Base-by-base conservation (phyloP, 2,888 invertebrate species). In the Cetonia aurata region DNA sequence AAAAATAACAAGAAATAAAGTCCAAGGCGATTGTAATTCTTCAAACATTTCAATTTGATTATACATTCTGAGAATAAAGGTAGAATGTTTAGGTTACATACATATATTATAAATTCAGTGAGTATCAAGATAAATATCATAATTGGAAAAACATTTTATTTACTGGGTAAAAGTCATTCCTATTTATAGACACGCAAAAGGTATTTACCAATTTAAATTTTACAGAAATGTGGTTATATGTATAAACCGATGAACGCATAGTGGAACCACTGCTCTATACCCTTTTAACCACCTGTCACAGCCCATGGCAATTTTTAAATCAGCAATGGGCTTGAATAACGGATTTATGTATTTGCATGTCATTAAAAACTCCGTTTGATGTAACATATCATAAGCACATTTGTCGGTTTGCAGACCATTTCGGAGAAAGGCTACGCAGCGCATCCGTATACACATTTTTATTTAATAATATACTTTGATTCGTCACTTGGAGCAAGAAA, bases 111-210 rank as follows among this genome's bases (percentile, higher is more conserved):
- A n/a, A n/a, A n/a, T n/a, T n/a, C n/a, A n/a, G n/a, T n/a, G n/a
- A n/a, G n/a, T n/a, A n/a, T n/a, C n/a, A 33, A 33, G 6, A 33
- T 50, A 19, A 17, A 50, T 19, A 50, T 50, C 13, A 50, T 50
- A 10, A 19, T 50, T 50, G 17, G 19, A 15, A 3, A 50, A 15
- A 10, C 50, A 10, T 17, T 50, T 50, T 50, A 50, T 50, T 19
- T 50, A 19, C 15, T 8, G 19, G 10, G 50, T 50, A 50, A 50
- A 50, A 50, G 50, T 50, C 50, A 50, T 50, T 4, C 17, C 50
- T 50, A 50, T 50, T 50, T 50, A 50, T 50, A 50, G 10, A 50
- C 19, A 50, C 10, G 50, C 19, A 17, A 50, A 50, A 50, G 17
- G 13, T 50, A 3, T 50, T 50, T 50, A 17, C 17, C 12, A 50